Conservation (phyloP, 2,797 vertebrate genomes). For the Arctocebus calabarensis region DNA sequence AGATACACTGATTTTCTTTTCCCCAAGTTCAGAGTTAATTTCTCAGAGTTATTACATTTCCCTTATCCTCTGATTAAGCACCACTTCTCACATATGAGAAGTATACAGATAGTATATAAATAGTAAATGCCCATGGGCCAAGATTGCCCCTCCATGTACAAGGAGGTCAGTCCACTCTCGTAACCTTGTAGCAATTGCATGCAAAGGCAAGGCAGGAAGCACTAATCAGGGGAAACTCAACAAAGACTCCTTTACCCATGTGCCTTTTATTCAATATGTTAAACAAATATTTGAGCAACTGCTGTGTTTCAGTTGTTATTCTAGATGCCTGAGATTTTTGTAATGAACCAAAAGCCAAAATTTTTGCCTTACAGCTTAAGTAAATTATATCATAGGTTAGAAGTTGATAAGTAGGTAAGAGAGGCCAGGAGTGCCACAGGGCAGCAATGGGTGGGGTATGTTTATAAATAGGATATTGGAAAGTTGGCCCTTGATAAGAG, state of each 20-base stretch:
- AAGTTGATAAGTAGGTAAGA: not conserved
- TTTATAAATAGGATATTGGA: not conserved
- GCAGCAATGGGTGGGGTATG: fast-evolving
- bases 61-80: slow-evolving; percentile 82
- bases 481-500: not conserved
- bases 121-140: not conserved
- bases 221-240: not conserved
- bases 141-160: not conserved
- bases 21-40: slow-evolving; percentile 77
- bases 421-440: not conserved
- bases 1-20: slow-evolving; percentile 71
- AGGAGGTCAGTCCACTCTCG: not conserved
- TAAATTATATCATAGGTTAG: not conserved
- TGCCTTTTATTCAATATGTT: not conserved
- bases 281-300: slow-evolving; percentile 52
- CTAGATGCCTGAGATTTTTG: not conserved
- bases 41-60: slow-evolving; percentile 77
- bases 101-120: no score
- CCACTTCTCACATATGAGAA: slow-evolving; percentile 64
- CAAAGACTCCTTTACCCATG: not conserved
- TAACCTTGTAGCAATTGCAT: not conserved
- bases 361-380: not conserved
- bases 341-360: not conserved
- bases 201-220: not conserved
- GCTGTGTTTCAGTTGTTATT: not conserved